Evolutionary conservation across 1,140 invertebrate species (phyloP).

Genomic region (Sycophaga agraensis): DNA sequence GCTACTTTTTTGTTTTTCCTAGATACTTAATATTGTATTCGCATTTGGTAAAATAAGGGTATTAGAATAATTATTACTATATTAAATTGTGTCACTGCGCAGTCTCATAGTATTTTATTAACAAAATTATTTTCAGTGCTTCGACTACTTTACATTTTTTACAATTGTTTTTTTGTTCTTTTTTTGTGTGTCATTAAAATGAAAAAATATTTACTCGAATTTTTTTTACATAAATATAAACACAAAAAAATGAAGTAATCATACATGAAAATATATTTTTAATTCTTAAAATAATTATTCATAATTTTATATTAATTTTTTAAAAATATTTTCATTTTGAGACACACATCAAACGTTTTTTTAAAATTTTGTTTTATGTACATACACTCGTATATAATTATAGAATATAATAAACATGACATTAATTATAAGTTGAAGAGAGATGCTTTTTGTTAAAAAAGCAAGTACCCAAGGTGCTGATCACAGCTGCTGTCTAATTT

Average conservation of each 20-base stretch:
- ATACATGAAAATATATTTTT: too few species aligned
- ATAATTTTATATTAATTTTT: background rate
- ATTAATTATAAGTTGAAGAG: slow-evolving; percentile 16
- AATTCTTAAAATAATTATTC: background rate
- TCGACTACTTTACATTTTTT: slow-evolving; percentile 19
- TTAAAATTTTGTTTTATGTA: slow-evolving; percentile 17
- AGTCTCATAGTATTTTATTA: slow-evolving; percentile 5
- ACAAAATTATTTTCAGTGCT: slow-evolving; percentile 22
- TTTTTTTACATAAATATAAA: background rate
- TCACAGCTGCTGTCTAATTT: slow-evolving; percentile 1
- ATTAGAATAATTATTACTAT: slow-evolving; percentile 25
- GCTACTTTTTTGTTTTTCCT: slow-evolving; percentile 18
- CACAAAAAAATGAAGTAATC: background rate
- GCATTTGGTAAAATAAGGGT: slow-evolving; percentile 28
- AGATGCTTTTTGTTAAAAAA: slow-evolving; percentile 1
- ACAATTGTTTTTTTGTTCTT: background rate
- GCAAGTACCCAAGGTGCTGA: slow-evolving; percentile 21
- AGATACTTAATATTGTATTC: slow-evolving; percentile 18
- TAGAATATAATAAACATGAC: slow-evolving; percentile 20
- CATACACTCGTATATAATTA: slow-evolving; percentile 16
- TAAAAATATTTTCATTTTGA: background rate
- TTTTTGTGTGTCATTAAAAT: background rate
- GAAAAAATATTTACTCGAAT: too few species aligned
- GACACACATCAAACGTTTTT: background rate
- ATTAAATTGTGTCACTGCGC: slow-evolving; percentile 8